Evolutionary conservation across 1,140 invertebrate genomes (phyloP), one percentile per base, ranked within the genome.

Genomic region (Triops longicaudatus): DNA sequence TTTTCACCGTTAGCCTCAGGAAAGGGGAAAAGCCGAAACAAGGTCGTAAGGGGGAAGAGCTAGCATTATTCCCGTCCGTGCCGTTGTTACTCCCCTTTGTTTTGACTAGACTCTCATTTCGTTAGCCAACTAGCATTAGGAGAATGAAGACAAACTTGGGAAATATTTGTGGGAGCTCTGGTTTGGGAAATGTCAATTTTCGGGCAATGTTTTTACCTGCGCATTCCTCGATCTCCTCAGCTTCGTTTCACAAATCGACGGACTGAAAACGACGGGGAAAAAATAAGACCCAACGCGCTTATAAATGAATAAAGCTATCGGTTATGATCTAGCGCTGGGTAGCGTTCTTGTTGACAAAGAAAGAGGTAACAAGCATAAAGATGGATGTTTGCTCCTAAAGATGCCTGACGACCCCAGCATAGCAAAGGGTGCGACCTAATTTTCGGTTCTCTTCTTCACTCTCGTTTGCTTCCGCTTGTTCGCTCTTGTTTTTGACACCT

Each of bases 31-130:
- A 42, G 27, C 37, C n/a, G 31, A n/a, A 31, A 31, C 74, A 31
- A 75, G 74, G 74, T 75, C 74, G n/a, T 31, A 11, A 22, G 27
- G 4, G 28, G 74, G n/a, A 27, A 73, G 14, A 41, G n/a, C 22
- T 73, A 7, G 73, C 27, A 17, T 28, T 73, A n/a, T n/a, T 31
- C 73, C 6, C 37, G 17, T 26, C 26, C 12, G 6, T 31, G 10
- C 27, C 26, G 1, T 10, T 41, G 17, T 26, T 73, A 11, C 26
- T 73, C 28, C 26, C 73, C 27, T 41, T 6, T 73, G 27, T 41
- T 26, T 28, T 75, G 7, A 42, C 22, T 63, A 14, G 22, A 75
- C 74, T 42, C 17, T 11, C 37, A 27, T 75, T 75, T 43, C 3
- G 63, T 22, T 63, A n/a, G 50, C 50, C 22, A n/a, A n/a, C 6